These are phyloP conservation scores for Empidonax traillii DNA, from an alignment of 2,113 vertebrate genomes.

Conservation along the genomic window DNA sequence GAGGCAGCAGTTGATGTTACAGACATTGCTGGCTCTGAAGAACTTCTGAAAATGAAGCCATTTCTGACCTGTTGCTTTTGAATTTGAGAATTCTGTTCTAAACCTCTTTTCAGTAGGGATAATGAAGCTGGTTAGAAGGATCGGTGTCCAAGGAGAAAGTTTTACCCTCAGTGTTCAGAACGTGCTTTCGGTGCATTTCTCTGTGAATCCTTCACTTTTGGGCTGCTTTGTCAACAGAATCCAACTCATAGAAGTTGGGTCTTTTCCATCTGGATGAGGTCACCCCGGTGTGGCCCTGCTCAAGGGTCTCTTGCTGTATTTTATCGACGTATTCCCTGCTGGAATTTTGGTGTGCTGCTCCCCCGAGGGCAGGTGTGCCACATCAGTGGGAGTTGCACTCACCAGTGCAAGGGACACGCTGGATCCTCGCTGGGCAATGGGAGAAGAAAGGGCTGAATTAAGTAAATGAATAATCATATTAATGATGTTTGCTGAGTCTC, in stretches of 20 bases:
- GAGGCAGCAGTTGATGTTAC: background rate
- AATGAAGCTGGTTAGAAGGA: background rate
- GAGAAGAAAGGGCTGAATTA: background rate
- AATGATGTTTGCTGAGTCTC: conserved; percentile 32
- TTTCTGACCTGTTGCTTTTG: background rate
- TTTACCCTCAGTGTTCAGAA: background rate
- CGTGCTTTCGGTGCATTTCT: background rate
- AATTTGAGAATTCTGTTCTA: background rate
- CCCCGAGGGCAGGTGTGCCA: background rate
- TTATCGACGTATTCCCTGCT: background rate
- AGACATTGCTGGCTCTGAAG: background rate
- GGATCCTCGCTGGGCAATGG: background rate
- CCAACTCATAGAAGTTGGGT: background rate
- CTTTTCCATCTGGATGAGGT: background rate
- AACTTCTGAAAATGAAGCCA: background rate
- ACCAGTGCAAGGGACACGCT: background rate
- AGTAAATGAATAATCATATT: conserved; percentile 12
- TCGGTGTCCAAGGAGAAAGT: background rate
- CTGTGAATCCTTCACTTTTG: background rate
- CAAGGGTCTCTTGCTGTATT: background rate
- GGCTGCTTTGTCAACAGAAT: background rate
- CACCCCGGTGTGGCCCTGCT: background rate
- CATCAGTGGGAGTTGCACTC: background rate
- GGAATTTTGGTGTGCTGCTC: background rate
- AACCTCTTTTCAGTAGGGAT: background rate